A percentile compares a stretch with the other conserved stretches of the same genome.
Evolutionary conservation across 2,113 vertebrate species (phyloP).

Genomic region (Rafetus swinhoei): DNA sequence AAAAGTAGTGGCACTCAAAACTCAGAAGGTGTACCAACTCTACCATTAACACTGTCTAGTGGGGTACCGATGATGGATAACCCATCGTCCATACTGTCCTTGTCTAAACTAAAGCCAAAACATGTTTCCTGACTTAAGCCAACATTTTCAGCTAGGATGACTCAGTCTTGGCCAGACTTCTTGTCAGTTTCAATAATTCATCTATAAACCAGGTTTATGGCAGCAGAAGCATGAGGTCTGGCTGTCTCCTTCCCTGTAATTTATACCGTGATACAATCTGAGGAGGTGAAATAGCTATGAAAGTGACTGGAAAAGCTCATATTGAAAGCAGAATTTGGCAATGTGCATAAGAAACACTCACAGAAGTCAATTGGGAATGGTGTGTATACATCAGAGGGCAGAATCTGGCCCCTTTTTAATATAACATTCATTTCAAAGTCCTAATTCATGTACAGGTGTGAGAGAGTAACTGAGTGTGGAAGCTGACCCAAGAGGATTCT

Average conservation of each 20-base stretch:
- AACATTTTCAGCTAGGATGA: neutral
- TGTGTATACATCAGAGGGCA: neutral
- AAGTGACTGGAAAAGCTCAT: neutral
- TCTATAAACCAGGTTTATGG: neutral
- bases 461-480: neutral
- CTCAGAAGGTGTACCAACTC: neutral
- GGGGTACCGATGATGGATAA: neutral
- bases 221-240: neutral
- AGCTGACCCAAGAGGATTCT: neutral
- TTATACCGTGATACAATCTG: neutral
- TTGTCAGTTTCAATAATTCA: neutral
- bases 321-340: neutral
- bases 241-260: neutral
- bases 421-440: neutral
- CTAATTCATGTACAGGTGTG: neutral
- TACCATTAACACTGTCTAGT: neutral
- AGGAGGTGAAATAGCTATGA: neutral
- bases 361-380: neutral
- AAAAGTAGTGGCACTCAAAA: fast-evolving
- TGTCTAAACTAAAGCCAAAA: neutral
- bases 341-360: neutral
- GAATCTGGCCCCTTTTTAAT: neutral
- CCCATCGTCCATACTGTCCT: neutral
- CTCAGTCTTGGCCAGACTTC: neutral
- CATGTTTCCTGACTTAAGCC: neutral